Percentiles rank a stretch among this genome's conserved stretches.
These are phyloP conservation scores for Anastrepha ludens DNA, from an alignment of 1,140 invertebrate species.

Conservation along the genomic window DNA sequence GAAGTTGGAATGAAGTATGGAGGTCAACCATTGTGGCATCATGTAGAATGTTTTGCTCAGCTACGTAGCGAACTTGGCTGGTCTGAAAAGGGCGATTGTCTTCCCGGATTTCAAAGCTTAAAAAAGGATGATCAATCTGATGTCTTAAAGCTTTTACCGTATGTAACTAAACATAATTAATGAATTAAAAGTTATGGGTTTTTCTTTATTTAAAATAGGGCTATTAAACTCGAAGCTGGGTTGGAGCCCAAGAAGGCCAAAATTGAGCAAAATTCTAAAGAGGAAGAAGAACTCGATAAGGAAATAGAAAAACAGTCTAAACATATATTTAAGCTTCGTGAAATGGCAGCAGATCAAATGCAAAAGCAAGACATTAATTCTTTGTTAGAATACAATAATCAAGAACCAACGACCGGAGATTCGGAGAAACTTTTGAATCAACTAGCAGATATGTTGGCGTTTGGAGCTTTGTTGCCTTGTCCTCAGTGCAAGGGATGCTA, in stretches of 20 bases:
- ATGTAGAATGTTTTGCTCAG: slow-evolving; percentile 91
- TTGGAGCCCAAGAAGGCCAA: slow-evolving; percentile 82
- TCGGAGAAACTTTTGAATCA: slow-evolving; percentile 84
- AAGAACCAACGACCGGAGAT: slow-evolving; percentile 80
- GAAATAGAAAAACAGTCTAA: slow-evolving; percentile 86
- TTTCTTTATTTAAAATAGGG: slow-evolving; percentile 66
- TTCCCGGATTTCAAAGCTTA: slow-evolving; percentile 86
- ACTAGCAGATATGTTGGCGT: slow-evolving; percentile 88
- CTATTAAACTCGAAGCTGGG: slow-evolving; percentile 77
- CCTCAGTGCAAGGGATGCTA: slow-evolving; percentile 86
- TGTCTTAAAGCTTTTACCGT: slow-evolving; percentile 77
- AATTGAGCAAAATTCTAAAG: slow-evolving; percentile 77
- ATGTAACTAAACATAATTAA: slow-evolving; percentile 54
- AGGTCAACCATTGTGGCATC: slow-evolving; percentile 90
- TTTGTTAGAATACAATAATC: slow-evolving; percentile 84
- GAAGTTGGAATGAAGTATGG: slow-evolving; percentile 87
- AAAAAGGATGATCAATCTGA: slow-evolving; percentile 84
- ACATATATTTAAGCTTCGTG: slow-evolving; percentile 82
- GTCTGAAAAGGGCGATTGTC: slow-evolving; percentile 80
- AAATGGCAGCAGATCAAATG: slow-evolving; percentile 76
- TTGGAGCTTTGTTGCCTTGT: slow-evolving; percentile 89
- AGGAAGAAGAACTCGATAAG: slow-evolving; percentile 76
- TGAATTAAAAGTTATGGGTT: background rate
- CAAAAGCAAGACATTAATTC: slow-evolving; percentile 78
- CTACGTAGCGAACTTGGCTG: slow-evolving; percentile 81